Evolutionary conservation across 1,140 invertebrate species (phyloP).

Genomic region (Zaprionus gabonicus): DNA sequence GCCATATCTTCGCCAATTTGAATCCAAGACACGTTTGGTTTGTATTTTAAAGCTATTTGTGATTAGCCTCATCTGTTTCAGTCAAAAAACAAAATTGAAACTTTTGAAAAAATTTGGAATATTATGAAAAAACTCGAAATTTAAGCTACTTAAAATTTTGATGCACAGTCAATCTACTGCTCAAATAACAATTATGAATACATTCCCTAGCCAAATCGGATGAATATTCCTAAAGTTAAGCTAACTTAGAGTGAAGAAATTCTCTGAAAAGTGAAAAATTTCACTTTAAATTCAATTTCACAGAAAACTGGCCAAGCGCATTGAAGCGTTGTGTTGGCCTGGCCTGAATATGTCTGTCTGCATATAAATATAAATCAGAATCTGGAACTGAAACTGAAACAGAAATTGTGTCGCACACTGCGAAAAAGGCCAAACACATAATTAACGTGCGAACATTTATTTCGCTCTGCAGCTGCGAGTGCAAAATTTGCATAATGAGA

Average conservation of each 20-base stretch:
- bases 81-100: not conserved
- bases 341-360: not conserved
- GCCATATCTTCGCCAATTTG: not conserved
- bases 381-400: not conserved
- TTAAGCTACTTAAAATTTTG: not conserved
- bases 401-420: conserved; percentile 48
- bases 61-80: fast-evolving
- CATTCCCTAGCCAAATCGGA: not conserved
- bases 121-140: not conserved
- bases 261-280: not conserved
- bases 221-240: not conserved
- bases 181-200: not conserved
- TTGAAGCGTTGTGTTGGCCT: not conserved
- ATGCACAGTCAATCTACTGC: not conserved
- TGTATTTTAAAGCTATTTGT: not conserved
- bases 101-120: not conserved
- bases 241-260: not conserved
- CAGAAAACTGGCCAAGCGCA: not conserved
- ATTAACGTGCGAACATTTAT: conserved; percentile 76
- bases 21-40: not conserved
- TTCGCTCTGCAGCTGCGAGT: conserved; percentile 50
- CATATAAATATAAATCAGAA: conserved; percentile 20
- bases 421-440: conserved; percentile 39
- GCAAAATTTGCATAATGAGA: conserved; percentile 68
- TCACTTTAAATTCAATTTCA: not conserved